phyloP scores from a whole-genome alignment of 2,113 vertebrate species.

The Oreocharis arfaki region DNA sequence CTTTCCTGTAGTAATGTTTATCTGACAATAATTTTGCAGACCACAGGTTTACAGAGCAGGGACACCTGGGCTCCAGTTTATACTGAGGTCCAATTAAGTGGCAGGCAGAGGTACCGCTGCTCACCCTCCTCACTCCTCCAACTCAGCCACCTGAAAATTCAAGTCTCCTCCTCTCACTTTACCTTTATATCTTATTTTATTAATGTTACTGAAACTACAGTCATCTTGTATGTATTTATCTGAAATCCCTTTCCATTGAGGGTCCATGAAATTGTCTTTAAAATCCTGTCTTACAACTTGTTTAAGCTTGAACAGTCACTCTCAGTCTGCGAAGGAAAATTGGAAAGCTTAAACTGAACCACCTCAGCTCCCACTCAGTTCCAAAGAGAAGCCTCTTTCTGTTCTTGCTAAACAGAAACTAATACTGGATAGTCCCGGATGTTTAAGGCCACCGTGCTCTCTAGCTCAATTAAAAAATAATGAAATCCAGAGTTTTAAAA shows the following conservation, averaged over 20 bases:
- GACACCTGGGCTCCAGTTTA: not conserved
- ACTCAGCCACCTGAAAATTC: not conserved
- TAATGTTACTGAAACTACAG: not conserved
- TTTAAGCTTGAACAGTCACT: not conserved
- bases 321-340: not conserved
- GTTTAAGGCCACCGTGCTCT: not conserved
- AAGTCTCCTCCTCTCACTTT: not conserved
- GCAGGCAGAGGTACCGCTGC: not conserved
- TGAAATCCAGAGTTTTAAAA: not conserved
- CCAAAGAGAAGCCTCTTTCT: not conserved
- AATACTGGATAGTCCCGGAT: not conserved
- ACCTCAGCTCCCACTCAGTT: not conserved
- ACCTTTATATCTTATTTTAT: not conserved
- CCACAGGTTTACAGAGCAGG: not conserved
- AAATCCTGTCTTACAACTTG: not conserved
- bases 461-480: not conserved
- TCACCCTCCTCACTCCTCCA: not conserved
- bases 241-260: not conserved
- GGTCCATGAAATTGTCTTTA: not conserved
- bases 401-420: not conserved
- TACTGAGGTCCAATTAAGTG: not conserved
- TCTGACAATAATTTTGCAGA: not conserved
- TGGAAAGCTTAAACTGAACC: not conserved
- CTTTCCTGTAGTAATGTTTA: not conserved
- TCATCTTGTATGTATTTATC: not conserved